Evolutionary conservation across 2,797 vertebrate species (phyloP).

Genomic region (Mormyrops boulengeri): DNA sequence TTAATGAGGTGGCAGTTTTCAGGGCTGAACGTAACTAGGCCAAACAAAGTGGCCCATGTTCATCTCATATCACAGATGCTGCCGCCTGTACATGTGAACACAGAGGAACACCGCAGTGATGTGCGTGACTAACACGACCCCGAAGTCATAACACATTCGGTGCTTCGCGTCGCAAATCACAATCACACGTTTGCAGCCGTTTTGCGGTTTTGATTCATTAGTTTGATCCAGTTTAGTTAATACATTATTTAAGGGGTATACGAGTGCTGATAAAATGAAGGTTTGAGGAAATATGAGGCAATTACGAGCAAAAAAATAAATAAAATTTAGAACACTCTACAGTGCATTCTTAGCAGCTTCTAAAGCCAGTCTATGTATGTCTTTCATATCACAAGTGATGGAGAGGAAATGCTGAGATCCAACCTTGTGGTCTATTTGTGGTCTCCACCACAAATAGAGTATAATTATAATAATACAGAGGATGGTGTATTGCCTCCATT

Average conservation of each 20-base stretch:
- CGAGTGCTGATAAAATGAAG: not conserved
- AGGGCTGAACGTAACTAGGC: not conserved
- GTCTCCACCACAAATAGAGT: not conserved
- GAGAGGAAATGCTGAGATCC: not conserved
- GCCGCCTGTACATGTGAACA: not conserved
- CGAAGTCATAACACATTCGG: not conserved
- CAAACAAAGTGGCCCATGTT: not conserved
- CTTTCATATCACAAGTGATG: not conserved
- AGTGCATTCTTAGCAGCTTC: not conserved
- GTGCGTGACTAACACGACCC: not conserved
- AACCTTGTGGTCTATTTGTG: not conserved
- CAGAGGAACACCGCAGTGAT: not conserved
- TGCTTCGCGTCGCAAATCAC: not conserved
- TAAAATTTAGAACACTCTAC: not conserved
- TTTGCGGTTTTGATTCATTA: not conserved
- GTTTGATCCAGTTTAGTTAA: not conserved
- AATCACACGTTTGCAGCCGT: not conserved
- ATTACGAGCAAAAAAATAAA: not conserved
- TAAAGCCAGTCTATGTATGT: not conserved
- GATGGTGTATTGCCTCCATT: not conserved
- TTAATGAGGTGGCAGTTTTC: conserved; percentile 1
- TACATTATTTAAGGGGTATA: not conserved
- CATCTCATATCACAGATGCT: not conserved
- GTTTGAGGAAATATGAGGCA: not conserved
- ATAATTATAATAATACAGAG: not conserved